Evolutionary conservation across 2,888 invertebrate species (phyloP).

Genomic region (Parasteatoda lunata): DNA sequence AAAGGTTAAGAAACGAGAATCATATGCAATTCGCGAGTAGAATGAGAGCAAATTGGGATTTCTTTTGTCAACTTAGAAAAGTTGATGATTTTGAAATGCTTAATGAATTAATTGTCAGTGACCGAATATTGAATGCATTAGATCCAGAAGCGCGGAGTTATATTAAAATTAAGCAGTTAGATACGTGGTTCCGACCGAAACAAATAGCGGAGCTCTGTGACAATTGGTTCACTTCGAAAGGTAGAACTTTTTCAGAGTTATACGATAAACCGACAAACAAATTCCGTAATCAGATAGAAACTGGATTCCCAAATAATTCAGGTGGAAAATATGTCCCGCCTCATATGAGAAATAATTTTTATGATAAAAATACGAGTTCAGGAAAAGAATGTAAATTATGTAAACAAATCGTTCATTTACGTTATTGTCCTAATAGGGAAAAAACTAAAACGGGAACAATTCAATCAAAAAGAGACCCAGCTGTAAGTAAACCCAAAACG

Average conservation of each 20-base stretch:
- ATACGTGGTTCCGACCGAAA: slow-evolving; percentile 6
- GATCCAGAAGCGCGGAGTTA: slow-evolving; percentile 4
- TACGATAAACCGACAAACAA: not conserved
- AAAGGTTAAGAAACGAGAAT: not conserved
- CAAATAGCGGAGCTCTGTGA: slow-evolving; percentile 4
- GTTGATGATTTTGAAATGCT: slow-evolving; percentile 17
- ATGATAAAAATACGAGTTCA: too few species aligned
- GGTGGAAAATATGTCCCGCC: too few species aligned
- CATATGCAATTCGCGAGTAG: slow-evolving; percentile 14
- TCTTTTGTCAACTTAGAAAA: slow-evolving; percentile 1
- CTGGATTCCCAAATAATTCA: too few species aligned
- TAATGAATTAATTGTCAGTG: slow-evolving; percentile 7
- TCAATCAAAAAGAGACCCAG: too few species aligned
- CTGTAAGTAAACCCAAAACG: too few species aligned
- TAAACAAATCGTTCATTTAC: too few species aligned
- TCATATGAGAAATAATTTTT: too few species aligned
- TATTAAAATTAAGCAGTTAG: slow-evolving; percentile 10
- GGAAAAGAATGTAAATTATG: too few species aligned
- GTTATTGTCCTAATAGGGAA: too few species aligned
- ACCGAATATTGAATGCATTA: slow-evolving; percentile 15
- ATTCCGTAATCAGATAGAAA: too few species aligned
- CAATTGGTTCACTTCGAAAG: slow-evolving; percentile 17
- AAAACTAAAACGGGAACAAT: too few species aligned
- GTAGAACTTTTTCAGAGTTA: not conserved
- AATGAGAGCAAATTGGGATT: not conserved